Evolutionary conservation across 1,140 invertebrate genomes (phyloP).

Genomic region (Achatina immaculata): DNA sequence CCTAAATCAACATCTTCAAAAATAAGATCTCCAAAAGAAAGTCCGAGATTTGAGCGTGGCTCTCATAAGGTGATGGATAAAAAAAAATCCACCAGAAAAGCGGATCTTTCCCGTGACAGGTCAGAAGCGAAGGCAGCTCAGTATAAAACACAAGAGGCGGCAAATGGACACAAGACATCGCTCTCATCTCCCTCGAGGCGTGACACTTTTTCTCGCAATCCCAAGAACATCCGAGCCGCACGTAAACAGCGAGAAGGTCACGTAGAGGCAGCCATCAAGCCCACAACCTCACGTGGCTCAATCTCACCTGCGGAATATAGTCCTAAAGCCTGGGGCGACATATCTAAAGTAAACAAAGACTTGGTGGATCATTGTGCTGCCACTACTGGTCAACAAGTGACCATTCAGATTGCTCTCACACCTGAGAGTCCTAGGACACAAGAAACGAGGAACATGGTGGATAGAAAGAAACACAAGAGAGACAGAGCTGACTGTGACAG

Average conservation of each 20-base stretch:
- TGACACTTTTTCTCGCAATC: constrained; percentile 2
- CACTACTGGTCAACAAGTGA: neutral
- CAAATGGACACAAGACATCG: neutral
- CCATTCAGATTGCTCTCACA: neutral
- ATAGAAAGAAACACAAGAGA: no score
- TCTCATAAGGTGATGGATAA: no score
- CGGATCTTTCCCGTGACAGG: no score
- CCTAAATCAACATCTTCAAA: neutral
- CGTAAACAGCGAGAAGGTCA: neutral
- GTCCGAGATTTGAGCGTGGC: neutral
- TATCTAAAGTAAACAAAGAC: neutral
- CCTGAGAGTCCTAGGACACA: neutral
- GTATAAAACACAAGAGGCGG: neutral
- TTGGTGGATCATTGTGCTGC: neutral
- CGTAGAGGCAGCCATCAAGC: neutral
- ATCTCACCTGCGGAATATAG: neutral
- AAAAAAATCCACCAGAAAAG: no score
- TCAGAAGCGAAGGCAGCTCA: no score
- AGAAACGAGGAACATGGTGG: neutral
- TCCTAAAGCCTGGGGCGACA: neutral
- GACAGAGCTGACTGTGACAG: neutral
- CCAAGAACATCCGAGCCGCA: neutral
- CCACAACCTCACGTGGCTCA: neutral
- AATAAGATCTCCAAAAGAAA: neutral
- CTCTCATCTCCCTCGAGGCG: neutral